A percentile compares a stretch with the other conserved stretches of the same genome.
Evolutionary conservation across 2,888 invertebrate genomes (phyloP).

Genomic region (Hedychridium roseum): DNA sequence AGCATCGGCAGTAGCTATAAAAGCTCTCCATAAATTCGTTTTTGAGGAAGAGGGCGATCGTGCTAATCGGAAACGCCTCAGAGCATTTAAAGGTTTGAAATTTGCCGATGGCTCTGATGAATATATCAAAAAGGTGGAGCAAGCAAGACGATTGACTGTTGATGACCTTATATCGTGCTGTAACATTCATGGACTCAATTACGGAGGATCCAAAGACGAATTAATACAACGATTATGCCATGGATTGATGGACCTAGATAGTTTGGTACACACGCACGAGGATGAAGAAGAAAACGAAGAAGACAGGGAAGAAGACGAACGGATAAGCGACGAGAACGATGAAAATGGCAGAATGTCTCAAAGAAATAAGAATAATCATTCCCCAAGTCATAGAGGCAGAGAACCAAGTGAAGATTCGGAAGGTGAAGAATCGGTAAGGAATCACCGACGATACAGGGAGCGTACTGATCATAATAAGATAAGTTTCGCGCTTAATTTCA

Average conservation of each 20-base stretch:
- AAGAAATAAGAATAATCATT: too few species aligned
- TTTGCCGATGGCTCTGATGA: neutral
- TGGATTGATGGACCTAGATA: slow-evolving; percentile 1
- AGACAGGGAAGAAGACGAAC: neutral
- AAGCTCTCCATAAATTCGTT: neutral
- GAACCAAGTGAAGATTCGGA: neutral
- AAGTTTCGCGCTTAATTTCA: slow-evolving; percentile 1
- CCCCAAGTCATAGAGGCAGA: neutral
- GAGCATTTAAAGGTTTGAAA: neutral
- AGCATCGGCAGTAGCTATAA: neutral
- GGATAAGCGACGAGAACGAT: neutral
- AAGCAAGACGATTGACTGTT: neutral
- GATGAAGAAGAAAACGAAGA: slow-evolving; percentile 1
- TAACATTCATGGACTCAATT: slow-evolving; percentile 1
- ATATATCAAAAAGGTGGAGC: neutral
- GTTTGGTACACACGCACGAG: neutral
- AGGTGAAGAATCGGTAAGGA: neutral
- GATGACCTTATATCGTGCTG: slow-evolving; percentile 2
- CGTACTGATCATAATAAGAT: neutral
- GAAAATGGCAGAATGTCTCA: neutral
- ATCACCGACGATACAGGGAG: neutral
- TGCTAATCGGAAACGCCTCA: neutral
- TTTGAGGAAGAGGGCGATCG: neutral
- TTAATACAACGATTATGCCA: neutral
- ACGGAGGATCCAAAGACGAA: slow-evolving; percentile 2